Evolutionary conservation across 2,113 vertebrate species (phyloP).

Genomic region (Pleuronectes platessa): DNA sequence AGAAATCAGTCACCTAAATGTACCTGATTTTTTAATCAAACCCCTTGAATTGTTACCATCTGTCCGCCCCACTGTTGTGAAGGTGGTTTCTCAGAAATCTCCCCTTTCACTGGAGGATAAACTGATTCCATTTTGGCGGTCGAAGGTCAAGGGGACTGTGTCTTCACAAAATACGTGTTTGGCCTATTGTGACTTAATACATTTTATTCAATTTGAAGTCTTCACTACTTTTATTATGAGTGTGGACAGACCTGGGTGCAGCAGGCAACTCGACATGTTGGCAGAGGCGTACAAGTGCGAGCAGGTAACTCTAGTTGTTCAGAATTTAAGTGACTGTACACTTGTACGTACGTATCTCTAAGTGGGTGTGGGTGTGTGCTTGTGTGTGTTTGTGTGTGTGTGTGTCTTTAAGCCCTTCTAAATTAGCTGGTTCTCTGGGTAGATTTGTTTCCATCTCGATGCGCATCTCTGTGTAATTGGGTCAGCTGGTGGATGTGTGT

Average conservation of each 20-base stretch:
- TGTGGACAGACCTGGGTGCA: background rate
- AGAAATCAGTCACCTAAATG: no score
- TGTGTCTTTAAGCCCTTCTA: slow-evolving; percentile 69
- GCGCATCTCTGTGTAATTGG: slow-evolving; percentile 81
- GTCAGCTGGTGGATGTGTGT: slow-evolving; percentile 74
- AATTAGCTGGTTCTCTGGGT: slow-evolving; percentile 78
- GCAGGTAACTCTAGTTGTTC: slow-evolving; percentile 1
- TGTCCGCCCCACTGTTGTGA: background rate
- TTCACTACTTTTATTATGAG: background rate
- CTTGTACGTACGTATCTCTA: background rate
- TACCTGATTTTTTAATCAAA: no score
- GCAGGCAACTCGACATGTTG: background rate
- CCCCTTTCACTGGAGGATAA: background rate
- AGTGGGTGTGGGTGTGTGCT: slow-evolving; percentile 4
- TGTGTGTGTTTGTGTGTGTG: slow-evolving; percentile 19
- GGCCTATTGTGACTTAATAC: background rate
- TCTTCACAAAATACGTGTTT: background rate
- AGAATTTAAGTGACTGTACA: slow-evolving; percentile 6
- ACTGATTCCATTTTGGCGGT: background rate
- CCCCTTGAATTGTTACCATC: no score
- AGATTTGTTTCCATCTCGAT: slow-evolving; percentile 80
- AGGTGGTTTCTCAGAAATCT: background rate
- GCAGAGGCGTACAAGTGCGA: background rate
- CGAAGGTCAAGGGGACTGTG: background rate
- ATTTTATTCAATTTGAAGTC: background rate